Evolutionary conservation across 2,888 invertebrate species (phyloP).

Genomic region (Apamea crenata): DNA sequence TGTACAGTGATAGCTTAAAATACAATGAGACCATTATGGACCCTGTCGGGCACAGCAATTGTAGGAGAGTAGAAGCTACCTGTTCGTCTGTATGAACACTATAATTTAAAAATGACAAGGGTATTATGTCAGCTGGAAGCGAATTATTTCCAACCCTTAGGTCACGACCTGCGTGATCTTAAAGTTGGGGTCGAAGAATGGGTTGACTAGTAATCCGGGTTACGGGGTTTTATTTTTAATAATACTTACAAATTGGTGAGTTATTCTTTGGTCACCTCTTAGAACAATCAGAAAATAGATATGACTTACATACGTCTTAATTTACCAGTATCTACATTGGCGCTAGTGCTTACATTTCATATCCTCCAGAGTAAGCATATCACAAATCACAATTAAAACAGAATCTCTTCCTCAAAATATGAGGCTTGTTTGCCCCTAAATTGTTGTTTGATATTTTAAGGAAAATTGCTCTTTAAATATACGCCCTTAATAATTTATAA

Average conservation of each 20-base stretch:
- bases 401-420: conserved; percentile 58
- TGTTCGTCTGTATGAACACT: neutral
- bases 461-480: conserved; percentile 64
- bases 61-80: neutral
- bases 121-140: conserved; percentile 11
- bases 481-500: conserved; percentile 60
- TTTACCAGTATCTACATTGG: neutral
- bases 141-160: conserved; percentile 8
- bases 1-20: too few species aligned
- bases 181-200: neutral
- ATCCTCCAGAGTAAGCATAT: neutral
- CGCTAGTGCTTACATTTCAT: neutral
- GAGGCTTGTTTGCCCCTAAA: conserved; percentile 45
- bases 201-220: neutral
- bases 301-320: neutral
- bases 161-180: conserved; percentile 14
- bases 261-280: neutral
- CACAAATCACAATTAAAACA: conserved; percentile 61
- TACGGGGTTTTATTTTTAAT: conserved; percentile 2
- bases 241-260: neutral
- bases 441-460: conserved; percentile 62
- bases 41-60: too few species aligned
- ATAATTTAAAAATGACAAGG: conserved; percentile 4
- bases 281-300: neutral
- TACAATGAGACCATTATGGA: too few species aligned